Conservation (phyloP, 2,888 invertebrate genomes). For the Carpatolechia fugitivella region DNA sequence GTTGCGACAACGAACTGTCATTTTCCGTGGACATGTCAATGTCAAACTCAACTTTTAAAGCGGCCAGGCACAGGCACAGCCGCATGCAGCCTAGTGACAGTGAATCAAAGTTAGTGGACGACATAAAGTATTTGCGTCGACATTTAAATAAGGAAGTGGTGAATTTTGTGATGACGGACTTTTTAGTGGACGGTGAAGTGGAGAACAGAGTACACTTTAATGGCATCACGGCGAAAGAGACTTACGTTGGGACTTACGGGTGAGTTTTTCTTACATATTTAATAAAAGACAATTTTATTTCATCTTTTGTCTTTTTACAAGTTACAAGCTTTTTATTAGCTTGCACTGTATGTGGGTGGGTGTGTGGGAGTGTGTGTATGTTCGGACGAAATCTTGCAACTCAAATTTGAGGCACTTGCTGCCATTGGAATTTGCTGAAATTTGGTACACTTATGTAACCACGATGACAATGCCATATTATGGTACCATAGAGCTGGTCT, state of each 20-base stretch:
- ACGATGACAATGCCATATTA: no score
- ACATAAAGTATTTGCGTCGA: conserved; percentile 62
- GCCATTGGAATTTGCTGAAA: no score
- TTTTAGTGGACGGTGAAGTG: conserved; percentile 84
- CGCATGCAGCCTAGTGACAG: conserved; percentile 35
- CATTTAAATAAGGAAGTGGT: conserved; percentile 65
- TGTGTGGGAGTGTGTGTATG: no score
- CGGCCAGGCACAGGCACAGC: conserved; percentile 46
- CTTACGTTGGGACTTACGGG: conserved; percentile 77
- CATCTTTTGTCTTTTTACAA: no score
- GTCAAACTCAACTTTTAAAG: conserved; percentile 29
- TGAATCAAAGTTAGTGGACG: conserved; percentile 42
- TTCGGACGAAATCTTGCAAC: no score
- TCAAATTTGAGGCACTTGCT: no score
- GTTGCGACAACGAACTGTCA: conserved; percentile 42
- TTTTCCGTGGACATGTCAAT: conserved; percentile 22
- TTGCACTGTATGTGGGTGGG: no score
- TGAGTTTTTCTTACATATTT: conserved; percentile 61
- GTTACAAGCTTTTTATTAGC: no score
- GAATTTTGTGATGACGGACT: conserved; percentile 83
- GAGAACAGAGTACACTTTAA: conserved; percentile 82
- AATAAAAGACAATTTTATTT: no score
- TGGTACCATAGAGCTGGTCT: no score
- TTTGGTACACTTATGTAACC: no score
- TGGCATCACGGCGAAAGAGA: conserved; percentile 84